Conservation (phyloP, 2,113 vertebrate genomes). For the Tympanuchus pallidicinctus region DNA sequence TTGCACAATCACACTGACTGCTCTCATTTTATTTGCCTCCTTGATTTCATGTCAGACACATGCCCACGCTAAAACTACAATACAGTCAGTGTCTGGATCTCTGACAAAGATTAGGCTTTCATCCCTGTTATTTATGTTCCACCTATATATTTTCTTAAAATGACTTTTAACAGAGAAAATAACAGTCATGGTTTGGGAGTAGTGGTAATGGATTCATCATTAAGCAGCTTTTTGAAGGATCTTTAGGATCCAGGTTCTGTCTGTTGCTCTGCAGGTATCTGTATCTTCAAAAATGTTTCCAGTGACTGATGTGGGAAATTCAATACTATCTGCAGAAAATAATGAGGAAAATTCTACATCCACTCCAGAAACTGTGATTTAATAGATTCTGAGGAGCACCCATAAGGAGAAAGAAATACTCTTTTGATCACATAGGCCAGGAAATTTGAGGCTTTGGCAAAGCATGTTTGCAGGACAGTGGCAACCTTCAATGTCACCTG, state of each 20-base stretch:
- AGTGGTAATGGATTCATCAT: background rate
- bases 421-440: background rate
- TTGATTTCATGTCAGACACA: conserved; percentile 50
- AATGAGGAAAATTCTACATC: background rate
- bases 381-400: background rate
- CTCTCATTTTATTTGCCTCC: conserved; percentile 39
- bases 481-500: background rate
- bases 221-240: background rate
- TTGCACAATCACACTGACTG: background rate
- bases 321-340: background rate
- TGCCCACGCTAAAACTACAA: conserved; percentile 6
- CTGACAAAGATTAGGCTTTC: conserved; percentile 56
- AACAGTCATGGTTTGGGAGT: background rate
- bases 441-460: background rate
- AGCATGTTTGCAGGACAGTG: background rate
- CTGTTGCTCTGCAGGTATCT: background rate
- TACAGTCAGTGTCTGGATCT: conserved; percentile 48
- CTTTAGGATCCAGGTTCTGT: background rate
- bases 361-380: background rate
- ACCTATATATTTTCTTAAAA: background rate
- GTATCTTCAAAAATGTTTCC: background rate
- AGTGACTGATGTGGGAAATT: background rate
- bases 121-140: conserved; percentile 24
- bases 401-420: background rate
- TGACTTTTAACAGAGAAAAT: conserved; percentile 29